Base-by-base conservation (phyloP, 2,113 vertebrate species). In the Vimba vimba region DNA sequence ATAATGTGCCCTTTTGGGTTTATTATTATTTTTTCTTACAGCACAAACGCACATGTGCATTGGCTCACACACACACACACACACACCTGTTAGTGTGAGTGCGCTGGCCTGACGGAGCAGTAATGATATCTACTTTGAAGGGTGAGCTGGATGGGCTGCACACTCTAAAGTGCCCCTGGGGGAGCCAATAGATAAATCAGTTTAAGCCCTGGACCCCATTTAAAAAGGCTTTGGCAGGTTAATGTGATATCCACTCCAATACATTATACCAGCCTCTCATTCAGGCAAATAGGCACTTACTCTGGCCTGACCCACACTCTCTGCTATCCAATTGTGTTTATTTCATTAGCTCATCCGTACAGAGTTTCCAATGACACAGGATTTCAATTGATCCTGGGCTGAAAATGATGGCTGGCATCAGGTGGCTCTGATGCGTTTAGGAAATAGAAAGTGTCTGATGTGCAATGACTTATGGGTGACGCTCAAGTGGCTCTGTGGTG, bases 141-240 rank as follows among this genome's bases (percentile, higher is more conserved):
- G 93, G 12, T 27, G 19, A 62, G 75, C 68, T 76, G 59, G 85
- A 78, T 85, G 87, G 94, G 91, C 87, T 93, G 94, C 87, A 86
- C 96, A 73, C 85, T 96, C 95, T 97, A 95, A 97, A 96, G 95
- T 95, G 94, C 89, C 93, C 92, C 95, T 64, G 94, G 95, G 95
- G 94, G 94, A 94, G 96, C 94, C 96, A 96, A 96, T 92, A 93
- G 95, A 96, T 96, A 96, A 93, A 88, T 95, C 93, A 91, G 91
- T 93, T 87, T 96, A 96, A 96, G 93, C 95, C 94, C 94, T 95
- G 94, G 94, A 95, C 96, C 94, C 95, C 95, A 95, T 95, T 95
- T 91, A 88, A 91, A 94, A 93, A 93, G 94, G 88, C 93, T 94
- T 82, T 87, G 86, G 82, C 84, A 90, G 89, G 88, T 86, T 88